Base-by-base conservation (phyloP, 2,888 invertebrate species). In the Monochamus alternatus region DNA sequence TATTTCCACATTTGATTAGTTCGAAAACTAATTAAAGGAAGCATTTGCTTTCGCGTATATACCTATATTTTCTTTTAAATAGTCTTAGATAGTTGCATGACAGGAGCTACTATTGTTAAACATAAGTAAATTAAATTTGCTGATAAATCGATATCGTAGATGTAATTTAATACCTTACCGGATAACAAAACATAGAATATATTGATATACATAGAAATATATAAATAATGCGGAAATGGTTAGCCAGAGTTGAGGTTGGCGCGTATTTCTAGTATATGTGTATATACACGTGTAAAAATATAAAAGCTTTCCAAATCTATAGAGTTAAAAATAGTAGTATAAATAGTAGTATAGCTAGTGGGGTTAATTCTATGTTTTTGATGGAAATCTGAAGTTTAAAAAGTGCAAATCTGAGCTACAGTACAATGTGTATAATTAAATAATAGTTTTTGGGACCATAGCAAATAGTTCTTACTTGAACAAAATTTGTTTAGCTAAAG, bases 111-210 rank as follows among this genome's bases (percentile, higher is more conserved):
- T 55, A 22, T n/a, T 55, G n/a, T 55, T 38, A 38, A 38, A 55
- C 55, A 55, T 55, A 55, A 55, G n/a, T 55, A 55, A 14, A 55
- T 55, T 55, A n/a, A 55, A 55, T 55, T 55, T 64, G 63, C 14
- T 64, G 14, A 30, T n/a, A 10, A 64, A 64, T 64, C 63, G 63
- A 64, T 64, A 64, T 14, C 22, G 22, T 64, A 22, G 38, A 5
- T n/a, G 14, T 55, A 55, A 55, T 14, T 22, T 55, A 55, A 14
- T 55, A 3, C 55, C 14, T 5, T 55, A 7, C 14, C 5, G 7
- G 55, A 7, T 55, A 55, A 14, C n/a, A 55, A 14, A 55, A n/a
- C 5, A 9, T 9, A 47, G 12, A 12, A 9, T 47, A 47, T 47
- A 12, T 47, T 47, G 12, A 12, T 47, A 10, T 47, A 47, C 47